Evolutionary conservation across 1,140 invertebrate species (phyloP), one percentile per base, ranked within the genome.

Genomic region (Saccostrea cuccullata): DNA sequence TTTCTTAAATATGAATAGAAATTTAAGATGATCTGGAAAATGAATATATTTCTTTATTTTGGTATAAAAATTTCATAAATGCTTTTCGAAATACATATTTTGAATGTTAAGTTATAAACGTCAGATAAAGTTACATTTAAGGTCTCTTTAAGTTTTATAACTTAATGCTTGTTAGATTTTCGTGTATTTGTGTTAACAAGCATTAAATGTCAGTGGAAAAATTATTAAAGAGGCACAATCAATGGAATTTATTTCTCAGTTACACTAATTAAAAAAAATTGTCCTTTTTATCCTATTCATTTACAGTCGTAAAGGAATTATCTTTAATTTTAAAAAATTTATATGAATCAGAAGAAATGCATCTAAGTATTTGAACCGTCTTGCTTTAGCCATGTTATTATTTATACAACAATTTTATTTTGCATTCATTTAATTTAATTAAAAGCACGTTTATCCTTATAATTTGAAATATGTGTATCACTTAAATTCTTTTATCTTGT

Each of bases 1-100:
- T 77, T 77, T 77, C 30, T 77, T 36, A 77, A 77, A 77, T 77
- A 26, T 77, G 70, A 77, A 23, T 26, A 77, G 70, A 77, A 77
- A 77, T 77, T 15, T 15, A 26, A 77, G 23, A 36, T 30, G 26
- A 30, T 26, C 13, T 26, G 36, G 70, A 36, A 77, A 77, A 36
- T 36, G 70, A 36, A 77, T 36, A 77, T 77, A 36, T 36, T 36
- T 30, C 15, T 77, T 77, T 77, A 30, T 67, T 26, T 30, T 30
- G 11, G 15, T 30, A 30, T 77, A 36, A 77, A 30, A 30, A 36
- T 77, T 36, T 26, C 30, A 77, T 77, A 77, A 77, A 77, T 77
- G 70, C 23, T 12, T 15, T 36, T 36, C 26, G 8, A 30, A 77
- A 26, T 77, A 77, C 13, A 77, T 77, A 73, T 30, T 36, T 40